Evolutionary conservation across 2,888 invertebrate species (phyloP).

Genomic region (Phortica okadai): DNA sequence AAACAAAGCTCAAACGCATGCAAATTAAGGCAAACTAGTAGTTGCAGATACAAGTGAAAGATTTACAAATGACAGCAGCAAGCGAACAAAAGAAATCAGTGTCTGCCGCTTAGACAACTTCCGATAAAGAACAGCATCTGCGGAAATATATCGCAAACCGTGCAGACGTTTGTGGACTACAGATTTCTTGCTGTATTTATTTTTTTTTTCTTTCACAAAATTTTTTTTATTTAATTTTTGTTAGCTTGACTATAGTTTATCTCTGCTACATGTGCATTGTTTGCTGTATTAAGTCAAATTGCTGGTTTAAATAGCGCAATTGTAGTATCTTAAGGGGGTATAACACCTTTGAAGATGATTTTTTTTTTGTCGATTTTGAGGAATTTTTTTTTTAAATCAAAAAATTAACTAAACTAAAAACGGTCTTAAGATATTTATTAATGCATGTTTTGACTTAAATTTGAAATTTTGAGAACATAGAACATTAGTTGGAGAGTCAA

Average conservation of each 20-base stretch:
- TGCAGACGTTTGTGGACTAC: slow-evolving; percentile 1
- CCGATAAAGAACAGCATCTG: slow-evolving; percentile 44
- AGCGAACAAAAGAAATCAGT: slow-evolving; percentile 28
- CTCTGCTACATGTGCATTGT: slow-evolving; percentile 13
- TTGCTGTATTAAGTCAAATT: slow-evolving; percentile 8
- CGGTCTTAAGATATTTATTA: too few species aligned
- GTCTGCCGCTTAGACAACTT: slow-evolving; percentile 30
- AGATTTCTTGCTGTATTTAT: background rate
- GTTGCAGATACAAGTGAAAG: slow-evolving; percentile 22
- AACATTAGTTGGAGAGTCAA: too few species aligned
- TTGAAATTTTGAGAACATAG: too few species aligned
- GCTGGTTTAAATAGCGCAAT: background rate
- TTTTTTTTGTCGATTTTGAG: too few species aligned
- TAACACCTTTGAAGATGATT: too few species aligned
- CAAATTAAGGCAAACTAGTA: slow-evolving; percentile 24
- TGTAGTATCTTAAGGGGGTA: too few species aligned
- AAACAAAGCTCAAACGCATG: slow-evolving; percentile 6
- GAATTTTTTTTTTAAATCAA: too few species aligned
- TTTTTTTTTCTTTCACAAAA: background rate
- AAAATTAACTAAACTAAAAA: too few species aligned
- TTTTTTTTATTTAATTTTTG: background rate
- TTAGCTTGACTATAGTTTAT: slow-evolving; percentile 23
- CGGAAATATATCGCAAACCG: slow-evolving; percentile 53
- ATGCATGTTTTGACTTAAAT: too few species aligned
- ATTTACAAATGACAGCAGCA: background rate